Percentiles rank a stretch among this genome's conserved stretches.
Evolutionary conservation across 2,797 vertebrate genomes (phyloP).

Genomic region (Champsocephalus esox): DNA sequence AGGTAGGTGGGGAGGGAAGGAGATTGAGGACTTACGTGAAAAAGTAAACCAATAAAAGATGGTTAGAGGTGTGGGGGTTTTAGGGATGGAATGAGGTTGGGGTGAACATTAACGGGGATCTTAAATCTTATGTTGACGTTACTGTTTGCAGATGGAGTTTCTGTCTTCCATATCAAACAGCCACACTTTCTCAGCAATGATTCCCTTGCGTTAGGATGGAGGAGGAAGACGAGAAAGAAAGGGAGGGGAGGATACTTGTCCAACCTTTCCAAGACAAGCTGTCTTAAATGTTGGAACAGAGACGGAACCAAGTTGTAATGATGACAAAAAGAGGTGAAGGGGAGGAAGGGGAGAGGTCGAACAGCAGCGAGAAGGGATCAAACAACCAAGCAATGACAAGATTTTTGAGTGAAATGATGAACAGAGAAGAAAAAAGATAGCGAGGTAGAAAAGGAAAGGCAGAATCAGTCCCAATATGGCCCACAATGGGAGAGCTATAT

Average conservation of each 20-base stretch:
- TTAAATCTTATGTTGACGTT: constrained; percentile 56
- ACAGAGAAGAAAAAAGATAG: constrained; percentile 16
- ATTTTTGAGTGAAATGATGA: constrained; percentile 48
- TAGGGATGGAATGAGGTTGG: constrained; percentile 32
- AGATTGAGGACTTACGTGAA: constrained; percentile 39
- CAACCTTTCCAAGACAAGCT: constrained; percentile 61
- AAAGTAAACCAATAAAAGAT: constrained; percentile 38
- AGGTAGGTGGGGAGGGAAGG: constrained; percentile 20
- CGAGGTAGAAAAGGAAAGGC: constrained; percentile 21
- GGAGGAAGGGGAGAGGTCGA: constrained; percentile 10
- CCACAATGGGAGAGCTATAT: constrained; percentile 46
- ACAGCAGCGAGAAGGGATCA: background rate
- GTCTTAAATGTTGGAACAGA: constrained; percentile 58
- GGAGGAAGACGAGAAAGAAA: constrained; percentile 34
- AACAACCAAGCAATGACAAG: constrained; percentile 42
- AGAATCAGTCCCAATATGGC: constrained; percentile 47
- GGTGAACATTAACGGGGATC: constrained; percentile 37
- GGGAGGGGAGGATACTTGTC: background rate
- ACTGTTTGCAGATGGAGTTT: constrained; percentile 69
- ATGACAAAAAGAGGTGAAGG: constrained; percentile 16
- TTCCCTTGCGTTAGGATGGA: constrained; percentile 62
- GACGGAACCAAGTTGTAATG: constrained; percentile 3
- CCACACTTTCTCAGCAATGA: constrained; percentile 73
- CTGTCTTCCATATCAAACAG: constrained; percentile 82
- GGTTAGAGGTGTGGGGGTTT: constrained; percentile 20